These are phyloP conservation scores for Leptogaster cylindrica DNA, from an alignment of 2,888 invertebrate species.

Conservation along the genomic window DNA sequence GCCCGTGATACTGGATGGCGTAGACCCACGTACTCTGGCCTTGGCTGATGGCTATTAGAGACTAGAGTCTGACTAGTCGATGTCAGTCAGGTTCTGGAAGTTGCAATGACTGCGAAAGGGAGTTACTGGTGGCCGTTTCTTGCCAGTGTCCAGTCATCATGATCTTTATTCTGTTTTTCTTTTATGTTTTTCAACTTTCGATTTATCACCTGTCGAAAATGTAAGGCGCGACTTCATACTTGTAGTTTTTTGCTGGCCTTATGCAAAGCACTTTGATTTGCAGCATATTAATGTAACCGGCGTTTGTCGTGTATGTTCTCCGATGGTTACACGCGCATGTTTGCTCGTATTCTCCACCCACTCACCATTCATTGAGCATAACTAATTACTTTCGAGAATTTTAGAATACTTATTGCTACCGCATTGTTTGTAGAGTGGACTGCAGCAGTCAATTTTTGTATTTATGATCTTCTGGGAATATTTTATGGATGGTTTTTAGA, in stretches of 20 bases:
- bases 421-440: too few species aligned
- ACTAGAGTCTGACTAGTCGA: not conserved
- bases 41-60: not conserved
- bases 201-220: slow-evolving; percentile 17
- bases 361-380: slow-evolving; percentile 1
- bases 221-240: slow-evolving; percentile 25
- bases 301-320: too few species aligned
- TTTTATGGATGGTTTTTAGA: too few species aligned
- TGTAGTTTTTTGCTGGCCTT: not conserved
- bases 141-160: not conserved
- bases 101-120: slow-evolving; percentile 2
- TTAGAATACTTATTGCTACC: not conserved
- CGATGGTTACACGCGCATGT: too few species aligned
- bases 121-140: not conserved
- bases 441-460: too few species aligned
- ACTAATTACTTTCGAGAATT: not conserved
- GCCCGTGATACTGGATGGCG: too few species aligned
- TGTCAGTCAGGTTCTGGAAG: slow-evolving; percentile 12
- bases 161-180: not conserved
- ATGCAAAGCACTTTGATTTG: slow-evolving; percentile 12
- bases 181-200: not conserved
- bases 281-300: slow-evolving; percentile 23
- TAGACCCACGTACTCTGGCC: too few species aligned
- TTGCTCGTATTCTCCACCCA: slow-evolving; percentile 1
- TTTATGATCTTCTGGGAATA: too few species aligned